Conservation (phyloP, 2,888 invertebrate genomes). For the Hyalella azteca region DNA sequence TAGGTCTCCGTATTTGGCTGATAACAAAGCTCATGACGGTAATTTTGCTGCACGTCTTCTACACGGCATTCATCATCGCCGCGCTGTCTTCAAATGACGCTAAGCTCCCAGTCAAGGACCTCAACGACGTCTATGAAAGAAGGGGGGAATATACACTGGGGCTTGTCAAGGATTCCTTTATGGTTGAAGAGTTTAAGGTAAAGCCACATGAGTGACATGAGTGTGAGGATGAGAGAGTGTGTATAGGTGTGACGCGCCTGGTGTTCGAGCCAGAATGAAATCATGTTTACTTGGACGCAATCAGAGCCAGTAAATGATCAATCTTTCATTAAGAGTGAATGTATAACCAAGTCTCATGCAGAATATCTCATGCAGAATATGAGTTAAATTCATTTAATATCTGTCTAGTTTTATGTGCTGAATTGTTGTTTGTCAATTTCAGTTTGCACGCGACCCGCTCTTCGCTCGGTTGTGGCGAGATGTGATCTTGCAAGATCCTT, state of each 20-base stretch:
- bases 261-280: no score
- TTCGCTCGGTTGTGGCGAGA: background rate
- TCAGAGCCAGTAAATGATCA: no score
- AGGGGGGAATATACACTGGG: constrained; percentile 9
- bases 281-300: no score
- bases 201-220: no score
- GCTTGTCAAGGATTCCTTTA: background rate
- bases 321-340: no score
- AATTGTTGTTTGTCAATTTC: background rate
- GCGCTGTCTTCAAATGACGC: background rate
- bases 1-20: background rate
- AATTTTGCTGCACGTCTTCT: constrained; percentile 17
- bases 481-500: background rate
- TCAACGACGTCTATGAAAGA: background rate
- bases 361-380: no score
- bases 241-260: no score
- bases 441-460: background rate
- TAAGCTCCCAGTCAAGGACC: background rate
- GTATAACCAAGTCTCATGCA: no score
- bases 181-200: background rate
- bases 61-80: constrained; percentile 2
- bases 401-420: background rate
- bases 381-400: no score
- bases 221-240: no score
- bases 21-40: background rate